Conservation (phyloP, 37 sponge, comb jelly and placozoan species). For the Beroe ovata region DNA sequence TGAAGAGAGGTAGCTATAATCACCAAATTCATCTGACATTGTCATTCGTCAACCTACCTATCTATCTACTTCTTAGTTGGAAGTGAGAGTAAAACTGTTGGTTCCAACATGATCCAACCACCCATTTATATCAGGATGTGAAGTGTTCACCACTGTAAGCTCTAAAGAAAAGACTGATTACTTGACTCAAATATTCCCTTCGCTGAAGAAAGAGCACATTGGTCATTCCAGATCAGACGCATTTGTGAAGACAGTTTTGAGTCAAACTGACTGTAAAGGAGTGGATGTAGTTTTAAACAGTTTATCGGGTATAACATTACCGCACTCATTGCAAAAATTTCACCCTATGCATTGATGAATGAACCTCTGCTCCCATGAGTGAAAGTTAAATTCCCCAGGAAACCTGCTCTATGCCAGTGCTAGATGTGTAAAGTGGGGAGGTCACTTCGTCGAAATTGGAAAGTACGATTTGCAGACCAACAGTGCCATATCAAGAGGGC, state of each 20-base stretch:
- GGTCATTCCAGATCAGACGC: conserved; percentile 3
- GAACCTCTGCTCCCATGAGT: too few relatives aligned
- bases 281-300: conserved; percentile 9
- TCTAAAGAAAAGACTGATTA: background rate
- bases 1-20: background rate
- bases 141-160: conserved; percentile 4
- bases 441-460: conserved; percentile 48
- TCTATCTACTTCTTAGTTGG: too few relatives aligned
- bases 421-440: conserved; percentile 13
- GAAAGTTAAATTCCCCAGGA: background rate
- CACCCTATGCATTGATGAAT: too few relatives aligned
- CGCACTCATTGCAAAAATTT: too few relatives aligned
- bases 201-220: conserved; percentile 31
- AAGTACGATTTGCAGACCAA: conserved; percentile 43
- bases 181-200: background rate
- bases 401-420: conserved; percentile 9
- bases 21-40: too few relatives aligned
- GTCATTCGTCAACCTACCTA: too few relatives aligned
- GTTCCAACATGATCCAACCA: too few relatives aligned
- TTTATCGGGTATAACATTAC: background rate
- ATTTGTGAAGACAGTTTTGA: conserved; percentile 29
- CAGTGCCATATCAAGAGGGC: background rate
- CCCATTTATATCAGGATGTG: conserved; percentile 21
- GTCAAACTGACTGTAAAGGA: background rate
- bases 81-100: too few relatives aligned